These are phyloP conservation scores for Elysia chlorotica DNA, from an alignment of 1,140 invertebrate genomes.

Conservation along the genomic window DNA sequence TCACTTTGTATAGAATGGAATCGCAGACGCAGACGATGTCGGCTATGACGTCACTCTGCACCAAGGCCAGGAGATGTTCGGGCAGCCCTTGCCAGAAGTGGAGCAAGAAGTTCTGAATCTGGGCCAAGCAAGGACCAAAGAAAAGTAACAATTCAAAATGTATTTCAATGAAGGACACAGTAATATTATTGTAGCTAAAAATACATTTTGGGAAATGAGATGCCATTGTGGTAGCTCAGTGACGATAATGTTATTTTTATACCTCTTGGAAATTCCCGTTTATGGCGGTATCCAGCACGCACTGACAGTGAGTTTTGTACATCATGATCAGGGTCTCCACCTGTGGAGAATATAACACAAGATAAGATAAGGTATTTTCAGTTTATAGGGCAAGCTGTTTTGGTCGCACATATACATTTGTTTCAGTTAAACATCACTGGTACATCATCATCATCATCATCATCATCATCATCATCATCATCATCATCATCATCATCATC, in stretches of 20 bases:
- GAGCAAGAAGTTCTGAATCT: slow-evolving; percentile 66
- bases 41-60: slow-evolving; percentile 61
- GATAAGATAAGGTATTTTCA: neutral
- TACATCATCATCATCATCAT: neutral
- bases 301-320: slow-evolving; percentile 68
- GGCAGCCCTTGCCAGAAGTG: slow-evolving; percentile 70
- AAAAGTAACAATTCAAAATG: no score
- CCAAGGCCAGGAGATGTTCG: slow-evolving; percentile 62
- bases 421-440: no score
- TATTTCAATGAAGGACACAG: no score
- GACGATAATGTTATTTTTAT: no score
- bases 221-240: no score
- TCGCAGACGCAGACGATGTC: slow-evolving; percentile 67
- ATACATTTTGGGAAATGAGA: no score
- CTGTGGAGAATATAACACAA: slow-evolving; percentile 41
- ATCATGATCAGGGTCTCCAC: slow-evolving; percentile 67
- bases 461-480: neutral
- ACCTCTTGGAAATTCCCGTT: slow-evolving; percentile 68
- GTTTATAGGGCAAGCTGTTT: neutral
- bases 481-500: neutral
- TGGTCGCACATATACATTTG: no score
- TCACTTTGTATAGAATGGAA: slow-evolving; percentile 66
- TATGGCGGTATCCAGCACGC: slow-evolving; percentile 66
- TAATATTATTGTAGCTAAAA: no score
- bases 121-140: no score